Conservation (phyloP, 2,113 vertebrate genomes). For the Xenopus borealis region DNA sequence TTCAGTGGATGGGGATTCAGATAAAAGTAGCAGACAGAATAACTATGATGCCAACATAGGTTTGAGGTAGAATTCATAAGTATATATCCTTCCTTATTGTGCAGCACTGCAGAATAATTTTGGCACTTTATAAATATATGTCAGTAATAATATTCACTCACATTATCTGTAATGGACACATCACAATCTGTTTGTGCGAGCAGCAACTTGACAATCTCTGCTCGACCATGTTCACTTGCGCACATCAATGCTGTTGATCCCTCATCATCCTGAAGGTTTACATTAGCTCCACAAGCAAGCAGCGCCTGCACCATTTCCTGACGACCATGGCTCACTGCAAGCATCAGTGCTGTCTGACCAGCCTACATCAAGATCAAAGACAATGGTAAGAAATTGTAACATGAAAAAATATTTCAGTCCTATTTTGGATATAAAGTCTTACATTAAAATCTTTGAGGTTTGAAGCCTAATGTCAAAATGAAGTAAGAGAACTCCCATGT, state of each 20-base stretch:
- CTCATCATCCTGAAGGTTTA: slow-evolving; percentile 87
- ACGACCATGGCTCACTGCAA: slow-evolving; percentile 86
- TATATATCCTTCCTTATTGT: too few species aligned
- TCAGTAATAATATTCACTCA: slow-evolving; percentile 57
- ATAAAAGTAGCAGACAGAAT: too few species aligned
- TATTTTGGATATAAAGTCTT: background rate
- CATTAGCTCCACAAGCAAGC: slow-evolving; percentile 74
- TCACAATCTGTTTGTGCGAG: slow-evolving; percentile 82
- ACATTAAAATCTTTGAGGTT: too few species aligned
- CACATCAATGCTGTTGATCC: slow-evolving; percentile 96
- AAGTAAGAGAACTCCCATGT: too few species aligned
- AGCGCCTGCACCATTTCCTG: slow-evolving; percentile 89
- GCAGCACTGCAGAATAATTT: too few species aligned
- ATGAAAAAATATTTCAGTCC: background rate
- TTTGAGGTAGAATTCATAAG: too few species aligned
- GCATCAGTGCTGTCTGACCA: slow-evolving; percentile 89
- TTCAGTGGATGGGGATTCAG: too few species aligned
- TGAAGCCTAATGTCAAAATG: too few species aligned
- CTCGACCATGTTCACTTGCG: slow-evolving; percentile 84
- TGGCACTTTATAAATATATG: too few species aligned
- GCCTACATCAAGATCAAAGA: slow-evolving; percentile 64
- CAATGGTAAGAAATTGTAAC: background rate
- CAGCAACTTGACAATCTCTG: slow-evolving; percentile 81
- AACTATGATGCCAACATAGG: too few species aligned
- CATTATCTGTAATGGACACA: slow-evolving; percentile 79